These are phyloP conservation scores for Imbricaverruca yamaguchii DNA, from an alignment of 2,888 invertebrate species.

Conservation along the genomic window DNA sequence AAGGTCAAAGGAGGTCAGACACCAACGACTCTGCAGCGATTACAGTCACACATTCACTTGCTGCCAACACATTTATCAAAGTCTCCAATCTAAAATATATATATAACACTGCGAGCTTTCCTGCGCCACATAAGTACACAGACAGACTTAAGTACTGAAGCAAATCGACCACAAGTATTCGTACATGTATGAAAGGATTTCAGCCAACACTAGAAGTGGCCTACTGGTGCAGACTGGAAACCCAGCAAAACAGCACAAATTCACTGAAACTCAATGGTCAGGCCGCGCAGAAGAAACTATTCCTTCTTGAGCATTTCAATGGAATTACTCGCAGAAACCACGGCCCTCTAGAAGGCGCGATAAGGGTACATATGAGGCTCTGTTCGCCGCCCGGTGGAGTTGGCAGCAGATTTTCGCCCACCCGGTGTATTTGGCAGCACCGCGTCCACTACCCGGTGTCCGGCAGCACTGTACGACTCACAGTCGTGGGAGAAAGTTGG, in stretches of 20 bases:
- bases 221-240: neutral
- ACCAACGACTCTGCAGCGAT: neutral
- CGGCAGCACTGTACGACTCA: neutral
- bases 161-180: conserved; percentile 2
- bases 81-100: neutral
- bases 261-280: neutral
- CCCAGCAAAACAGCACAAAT: neutral
- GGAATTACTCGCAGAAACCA: neutral
- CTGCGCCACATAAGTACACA: neutral
- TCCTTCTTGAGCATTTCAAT: conserved; percentile 16
- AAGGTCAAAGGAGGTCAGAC: neutral
- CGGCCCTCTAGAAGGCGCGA: conserved; percentile 2
- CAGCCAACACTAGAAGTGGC: conserved; percentile 1
- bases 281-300: neutral
- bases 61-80: neutral
- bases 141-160: neutral
- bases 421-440: neutral
- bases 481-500: neutral
- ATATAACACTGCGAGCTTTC: neutral
- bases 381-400: neutral
- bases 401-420: neutral
- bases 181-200: conserved; percentile 2
- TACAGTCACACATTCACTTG: neutral
- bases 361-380: conserved; percentile 1
- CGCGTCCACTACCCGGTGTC: neutral